Evolutionary conservation across 2,888 invertebrate genomes (phyloP), one percentile per base, ranked within the genome.

Genomic region (Euclidia mi): DNA sequence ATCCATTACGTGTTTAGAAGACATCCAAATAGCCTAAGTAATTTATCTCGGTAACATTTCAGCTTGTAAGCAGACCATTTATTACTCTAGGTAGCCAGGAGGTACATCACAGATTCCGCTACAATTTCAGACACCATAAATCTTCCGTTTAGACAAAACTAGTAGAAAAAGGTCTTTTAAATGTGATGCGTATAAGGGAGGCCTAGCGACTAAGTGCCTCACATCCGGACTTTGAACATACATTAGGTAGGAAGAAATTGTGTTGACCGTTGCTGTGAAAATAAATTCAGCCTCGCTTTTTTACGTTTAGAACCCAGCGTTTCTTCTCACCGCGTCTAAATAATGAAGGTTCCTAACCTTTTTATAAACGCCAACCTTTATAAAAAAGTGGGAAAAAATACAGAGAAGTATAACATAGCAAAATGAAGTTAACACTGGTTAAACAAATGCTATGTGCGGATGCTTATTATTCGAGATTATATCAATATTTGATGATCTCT

Each of bases 241-340:
- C 71, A 65, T 73, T 76, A 63, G 72, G 66, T 69, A 55, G 60
- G 34, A 53, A 64, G 49, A 58, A 76, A 66, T 64, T 64, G 56
- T 61, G 64, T 70, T 69, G 73, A 62, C 66, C 59, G 59, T 64
- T 63, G 61, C 66, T 56, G 41, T 37, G 48, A 61, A 59, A 65
- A 75, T 74, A 67, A 61, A 60, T 67, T 56, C 49, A 20, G 28
- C 15, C 40, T 25, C 15, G 37, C 45, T 55, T 55, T 67, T 61
- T 64, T 56, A 15, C 49, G 43, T 56, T 40, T 32, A 20, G 10
- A 51, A 46, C 55, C 46, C 64, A 41, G 45, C 47, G 6, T 66
- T 52, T 66, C 56, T 48, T 71, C 34, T 47, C 12, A 45, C 34
- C 41, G 28, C 25, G 14, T 46, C 48, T 34, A 56, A 20, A 50